These are phyloP conservation scores for Euphydryas editha DNA, from an alignment of 2,888 invertebrate species.

Conservation along the genomic window DNA sequence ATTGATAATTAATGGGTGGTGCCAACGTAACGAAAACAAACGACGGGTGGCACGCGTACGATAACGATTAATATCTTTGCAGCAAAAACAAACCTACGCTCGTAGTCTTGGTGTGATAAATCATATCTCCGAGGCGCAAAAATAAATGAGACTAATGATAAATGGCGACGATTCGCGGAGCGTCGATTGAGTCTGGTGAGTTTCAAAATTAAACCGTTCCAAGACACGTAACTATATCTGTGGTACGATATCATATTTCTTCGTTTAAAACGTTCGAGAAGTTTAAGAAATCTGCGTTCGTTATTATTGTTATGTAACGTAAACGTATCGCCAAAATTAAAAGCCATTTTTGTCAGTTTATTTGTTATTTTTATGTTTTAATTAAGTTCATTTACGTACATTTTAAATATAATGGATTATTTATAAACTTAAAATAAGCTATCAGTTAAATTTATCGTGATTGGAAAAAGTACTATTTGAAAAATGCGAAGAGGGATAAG, in stretches of 20 bases:
- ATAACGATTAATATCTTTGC: constrained; percentile 82
- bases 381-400: not conserved
- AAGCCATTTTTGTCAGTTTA: not conserved
- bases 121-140: constrained; percentile 81
- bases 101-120: constrained; percentile 77
- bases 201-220: constrained; percentile 65
- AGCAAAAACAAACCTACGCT: constrained; percentile 81
- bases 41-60: constrained; percentile 78
- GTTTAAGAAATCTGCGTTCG: constrained; percentile 5
- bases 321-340: not conserved
- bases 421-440: constrained; percentile 17
- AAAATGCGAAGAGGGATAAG: constrained; percentile 27
- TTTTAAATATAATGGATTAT: constrained; percentile 4
- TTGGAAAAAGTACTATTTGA: constrained; percentile 28
- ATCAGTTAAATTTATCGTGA: constrained; percentile 26
- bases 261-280: constrained; percentile 14
- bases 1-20: constrained; percentile 82
- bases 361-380: not conserved
- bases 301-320: constrained; percentile 5
- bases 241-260: constrained; percentile 18
- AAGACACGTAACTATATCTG: constrained; percentile 30
- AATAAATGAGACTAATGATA: constrained; percentile 83
- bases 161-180: constrained; percentile 73
- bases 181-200: constrained; percentile 70
- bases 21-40: constrained; percentile 82